Percentiles rank a stretch among this genome's conserved stretches.
Evolutionary conservation across 2,888 invertebrate genomes (phyloP).

Genomic region (Timema cristinae): DNA sequence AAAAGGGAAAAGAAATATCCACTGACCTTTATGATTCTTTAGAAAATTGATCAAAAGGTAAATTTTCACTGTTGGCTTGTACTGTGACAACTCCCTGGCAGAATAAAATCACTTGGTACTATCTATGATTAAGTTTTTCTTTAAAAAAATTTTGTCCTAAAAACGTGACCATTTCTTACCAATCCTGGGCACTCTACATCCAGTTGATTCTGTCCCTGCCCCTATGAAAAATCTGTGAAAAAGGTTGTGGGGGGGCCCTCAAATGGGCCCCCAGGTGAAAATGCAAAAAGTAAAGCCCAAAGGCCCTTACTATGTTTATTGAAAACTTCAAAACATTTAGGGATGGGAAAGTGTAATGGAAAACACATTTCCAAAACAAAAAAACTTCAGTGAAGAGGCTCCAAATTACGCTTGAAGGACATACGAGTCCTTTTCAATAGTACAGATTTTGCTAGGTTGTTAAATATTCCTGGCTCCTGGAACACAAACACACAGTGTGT

Average conservation of each 20-base stretch:
- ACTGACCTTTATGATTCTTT: not conserved
- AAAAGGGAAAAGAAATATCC: conserved; percentile 37
- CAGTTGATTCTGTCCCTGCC: not conserved
- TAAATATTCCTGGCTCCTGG: too few relatives aligned
- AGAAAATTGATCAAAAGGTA: not conserved
- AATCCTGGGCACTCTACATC: not conserved
- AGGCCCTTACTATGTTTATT: too few relatives aligned
- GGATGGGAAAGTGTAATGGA: too few relatives aligned
- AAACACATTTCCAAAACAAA: too few relatives aligned
- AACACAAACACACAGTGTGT: too few relatives aligned
- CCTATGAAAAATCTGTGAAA: not conserved
- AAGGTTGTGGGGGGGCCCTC: not conserved
- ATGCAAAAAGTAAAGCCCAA: too few relatives aligned
- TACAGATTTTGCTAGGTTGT: too few relatives aligned
- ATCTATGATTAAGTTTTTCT: not conserved
- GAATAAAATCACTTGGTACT: not conserved
- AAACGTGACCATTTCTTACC: conserved; percentile 4
- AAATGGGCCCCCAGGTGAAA: too few relatives aligned
- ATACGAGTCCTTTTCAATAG: too few relatives aligned
- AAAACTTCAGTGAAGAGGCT: too few relatives aligned
- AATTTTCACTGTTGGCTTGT: not conserved
- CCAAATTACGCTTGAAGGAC: too few relatives aligned
- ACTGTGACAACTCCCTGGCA: not conserved
- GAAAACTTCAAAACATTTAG: too few relatives aligned
- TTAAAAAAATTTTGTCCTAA: not conserved